These are phyloP conservation scores for Hydrolagus affinis DNA, from an alignment of 2,113 vertebrate genomes.

Conservation along the genomic window DNA sequence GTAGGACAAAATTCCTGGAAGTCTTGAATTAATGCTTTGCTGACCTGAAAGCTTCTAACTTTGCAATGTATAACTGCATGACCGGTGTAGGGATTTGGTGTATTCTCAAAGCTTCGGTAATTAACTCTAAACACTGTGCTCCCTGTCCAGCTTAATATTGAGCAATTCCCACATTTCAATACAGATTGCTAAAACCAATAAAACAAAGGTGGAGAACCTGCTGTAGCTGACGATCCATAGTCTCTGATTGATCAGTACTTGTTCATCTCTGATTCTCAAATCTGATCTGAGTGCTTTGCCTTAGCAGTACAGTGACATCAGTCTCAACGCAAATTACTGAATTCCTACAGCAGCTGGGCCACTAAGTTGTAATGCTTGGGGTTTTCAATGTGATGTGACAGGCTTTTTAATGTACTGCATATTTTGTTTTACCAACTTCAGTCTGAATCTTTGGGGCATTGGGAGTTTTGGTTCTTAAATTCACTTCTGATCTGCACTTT, in stretches of 20 bases:
- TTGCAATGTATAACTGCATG: neutral
- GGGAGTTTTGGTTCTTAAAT: too few species aligned
- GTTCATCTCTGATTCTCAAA: too few species aligned
- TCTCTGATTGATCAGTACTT: neutral
- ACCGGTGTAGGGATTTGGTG: neutral
- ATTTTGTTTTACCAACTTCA: too few species aligned
- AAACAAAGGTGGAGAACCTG: neutral
- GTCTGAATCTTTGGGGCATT: too few species aligned
- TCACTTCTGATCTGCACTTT: too few species aligned
- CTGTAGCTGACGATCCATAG: neutral
- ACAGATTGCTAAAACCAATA: neutral
- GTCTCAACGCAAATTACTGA: too few species aligned
- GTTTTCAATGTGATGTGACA: too few species aligned
- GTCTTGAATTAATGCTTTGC: neutral
- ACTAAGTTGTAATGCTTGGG: too few species aligned
- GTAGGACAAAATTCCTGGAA: conserved; percentile 53
- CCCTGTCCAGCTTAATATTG: neutral
- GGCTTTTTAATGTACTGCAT: too few species aligned
- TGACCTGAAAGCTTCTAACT: neutral
- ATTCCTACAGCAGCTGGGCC: too few species aligned
- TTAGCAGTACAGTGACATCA: neutral
- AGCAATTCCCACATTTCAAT: neutral
- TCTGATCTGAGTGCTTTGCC: neutral
- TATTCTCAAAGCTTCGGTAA: neutral
- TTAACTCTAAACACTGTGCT: neutral